Base-by-base conservation (phyloP, 2,888 invertebrate species). In the Crematogaster levior region DNA sequence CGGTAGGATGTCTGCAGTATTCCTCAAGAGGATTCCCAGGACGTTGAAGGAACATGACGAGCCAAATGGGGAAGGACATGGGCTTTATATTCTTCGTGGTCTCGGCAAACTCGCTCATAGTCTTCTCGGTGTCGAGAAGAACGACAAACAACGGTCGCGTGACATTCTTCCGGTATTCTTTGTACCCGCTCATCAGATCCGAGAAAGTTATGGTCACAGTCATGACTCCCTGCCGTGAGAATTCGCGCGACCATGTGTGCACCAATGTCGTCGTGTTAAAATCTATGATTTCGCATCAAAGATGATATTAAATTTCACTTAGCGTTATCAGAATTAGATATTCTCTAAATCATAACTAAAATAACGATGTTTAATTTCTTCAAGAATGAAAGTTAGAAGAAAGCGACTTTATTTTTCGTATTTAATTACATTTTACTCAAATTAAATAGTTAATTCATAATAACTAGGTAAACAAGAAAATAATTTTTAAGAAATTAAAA, bases 11-110 rank as follows among this genome's bases (percentile, higher is more conserved):
- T 9, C 53, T 56, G 75, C 92, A 91, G 65, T 83, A 80, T 9
- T 74, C 15, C 60, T 85, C 80, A 24, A 88, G 21, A 0, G 87
- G 24, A 37, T 86, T 61, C 5, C 27, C 81, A 1, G 53, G 51
- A 2, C 84, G 65, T n/a, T 85, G 82, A 51, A 84, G 79, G 30
- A 93, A 93, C 60, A 93, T 85, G 15, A 93, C 40, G 6, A 93
- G 43, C 93, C 93, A 93, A 5, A 88, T 61, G 18, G 91, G 87
- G 12, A 84, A 86, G 7, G 88, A 87, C 43, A 91, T 88, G 9
- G 88, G 43, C 3, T 90, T 63, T 34, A 68, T 4, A 83, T 80
- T 30, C 9, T 24, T 60, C 7, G 89, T 90, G 0, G 80, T 74
- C 4, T 53, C 74, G 10, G 81, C 65, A 18, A 93, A 92, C 46